A percentile compares a stretch with the other conserved stretches of the same genome.
phyloP scores from a whole-genome alignment of 2,888 invertebrate species.

The Torymus auratus region DNA sequence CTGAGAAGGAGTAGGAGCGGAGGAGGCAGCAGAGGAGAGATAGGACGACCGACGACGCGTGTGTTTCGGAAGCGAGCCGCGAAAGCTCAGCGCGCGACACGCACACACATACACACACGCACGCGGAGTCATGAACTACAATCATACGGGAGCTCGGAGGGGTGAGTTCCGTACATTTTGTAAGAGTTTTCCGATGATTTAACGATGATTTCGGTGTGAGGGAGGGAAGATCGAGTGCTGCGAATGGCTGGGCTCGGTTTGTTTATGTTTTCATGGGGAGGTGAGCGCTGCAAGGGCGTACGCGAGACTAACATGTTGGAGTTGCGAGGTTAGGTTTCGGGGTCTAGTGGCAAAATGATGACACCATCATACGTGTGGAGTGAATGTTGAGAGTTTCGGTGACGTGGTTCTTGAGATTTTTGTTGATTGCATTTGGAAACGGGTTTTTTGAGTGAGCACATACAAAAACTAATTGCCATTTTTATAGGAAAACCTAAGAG shows the following conservation, averaged over 20 bases:
- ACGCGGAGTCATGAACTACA: constrained; percentile 70
- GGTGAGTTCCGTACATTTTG: constrained; percentile 63
- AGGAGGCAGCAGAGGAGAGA: too few relatives aligned
- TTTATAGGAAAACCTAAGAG: constrained; percentile 72
- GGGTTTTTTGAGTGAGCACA: too few relatives aligned
- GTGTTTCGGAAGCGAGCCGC: too few relatives aligned
- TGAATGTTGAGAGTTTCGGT: constrained; percentile 5
- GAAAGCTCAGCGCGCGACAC: not conserved
- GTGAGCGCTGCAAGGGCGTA: not conserved
- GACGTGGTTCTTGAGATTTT: constrained; percentile 28
- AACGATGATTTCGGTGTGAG: too few relatives aligned
- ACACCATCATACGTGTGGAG: constrained; percentile 13
- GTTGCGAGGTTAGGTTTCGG: constrained; percentile 47
- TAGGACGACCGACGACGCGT: too few relatives aligned
- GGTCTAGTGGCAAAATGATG: not conserved
- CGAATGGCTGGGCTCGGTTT: not conserved
- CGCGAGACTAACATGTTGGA: not conserved
- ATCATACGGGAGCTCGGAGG: constrained; percentile 70
- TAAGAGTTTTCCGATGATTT: too few relatives aligned
- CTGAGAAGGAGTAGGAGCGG: too few relatives aligned
- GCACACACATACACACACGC: constrained; percentile 41
- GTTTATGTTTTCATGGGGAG: not conserved
- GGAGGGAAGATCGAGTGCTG: too few relatives aligned
- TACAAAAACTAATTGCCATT: not conserved
- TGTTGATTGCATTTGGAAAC: too few relatives aligned